Evolutionary conservation across 2,797 vertebrate species (phyloP).

Genomic region (Molossus molossus): DNA sequence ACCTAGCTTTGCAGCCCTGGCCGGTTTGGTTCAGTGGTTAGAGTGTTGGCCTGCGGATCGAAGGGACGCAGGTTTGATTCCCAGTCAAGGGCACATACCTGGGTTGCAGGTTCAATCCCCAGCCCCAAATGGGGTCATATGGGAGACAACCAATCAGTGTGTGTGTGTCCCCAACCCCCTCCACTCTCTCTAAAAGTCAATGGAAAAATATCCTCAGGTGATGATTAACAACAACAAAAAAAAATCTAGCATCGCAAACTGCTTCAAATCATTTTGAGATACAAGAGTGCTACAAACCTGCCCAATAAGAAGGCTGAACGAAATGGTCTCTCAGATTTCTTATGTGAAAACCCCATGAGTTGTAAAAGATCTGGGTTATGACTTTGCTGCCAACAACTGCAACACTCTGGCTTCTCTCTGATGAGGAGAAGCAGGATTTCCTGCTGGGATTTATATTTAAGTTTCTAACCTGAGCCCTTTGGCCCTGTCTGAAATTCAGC

Average conservation of each 20-base stretch:
- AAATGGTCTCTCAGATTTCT: not conserved
- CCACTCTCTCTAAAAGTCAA: no score
- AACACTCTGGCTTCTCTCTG: not conserved
- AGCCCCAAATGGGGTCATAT: no score
- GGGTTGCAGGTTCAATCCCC: no score
- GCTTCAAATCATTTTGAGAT: conserved; percentile 59
- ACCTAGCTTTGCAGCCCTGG: no score
- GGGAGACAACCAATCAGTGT: no score
- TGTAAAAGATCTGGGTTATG: not conserved
- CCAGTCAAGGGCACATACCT: no score
- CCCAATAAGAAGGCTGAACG: not conserved
- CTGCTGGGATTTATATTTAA: not conserved
- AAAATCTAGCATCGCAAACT: not conserved
- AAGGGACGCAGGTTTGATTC: no score
- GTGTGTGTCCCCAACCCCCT: no score
- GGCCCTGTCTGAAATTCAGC: not conserved
- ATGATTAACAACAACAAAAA: no score
- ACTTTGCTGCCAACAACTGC: not conserved
- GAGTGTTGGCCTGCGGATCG: no score
- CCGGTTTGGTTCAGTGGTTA: no score
- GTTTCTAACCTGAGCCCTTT: not conserved
- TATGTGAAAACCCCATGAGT: not conserved
- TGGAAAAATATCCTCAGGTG: no score
- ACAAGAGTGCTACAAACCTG: not conserved
- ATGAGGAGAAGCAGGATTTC: not conserved